Conservation (phyloP, 2,113 vertebrate species). For the Jacana jacana region DNA sequence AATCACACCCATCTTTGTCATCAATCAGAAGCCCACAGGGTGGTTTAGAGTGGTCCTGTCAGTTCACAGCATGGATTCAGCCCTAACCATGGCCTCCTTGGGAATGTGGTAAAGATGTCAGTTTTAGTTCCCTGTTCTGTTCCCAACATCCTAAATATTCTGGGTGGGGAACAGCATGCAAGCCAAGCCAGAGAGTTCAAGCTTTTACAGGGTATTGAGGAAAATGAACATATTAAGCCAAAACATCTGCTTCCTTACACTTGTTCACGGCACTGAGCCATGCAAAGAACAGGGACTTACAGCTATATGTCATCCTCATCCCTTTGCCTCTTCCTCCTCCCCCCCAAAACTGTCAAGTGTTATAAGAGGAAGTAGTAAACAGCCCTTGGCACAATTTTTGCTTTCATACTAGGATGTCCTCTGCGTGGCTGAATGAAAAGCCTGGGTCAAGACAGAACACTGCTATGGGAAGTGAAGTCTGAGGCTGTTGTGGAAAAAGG, state of each 20-base stretch:
- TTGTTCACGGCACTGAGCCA: background rate
- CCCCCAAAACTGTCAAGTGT: background rate
- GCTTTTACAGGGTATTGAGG: background rate
- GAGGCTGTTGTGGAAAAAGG: background rate
- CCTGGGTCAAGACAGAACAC: background rate
- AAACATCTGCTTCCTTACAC: background rate
- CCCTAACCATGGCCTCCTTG: background rate
- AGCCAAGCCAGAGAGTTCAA: background rate
- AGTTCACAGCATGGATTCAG: background rate
- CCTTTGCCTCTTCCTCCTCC: background rate
- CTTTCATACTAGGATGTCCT: background rate
- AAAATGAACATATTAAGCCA: background rate
- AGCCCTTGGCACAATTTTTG: background rate
- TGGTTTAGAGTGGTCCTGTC: background rate
- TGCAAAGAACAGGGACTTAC: background rate
- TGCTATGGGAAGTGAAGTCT: background rate
- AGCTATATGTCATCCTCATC: background rate
- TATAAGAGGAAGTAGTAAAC: background rate
- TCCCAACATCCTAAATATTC: background rate
- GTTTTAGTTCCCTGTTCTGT: background rate
- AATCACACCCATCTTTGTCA: background rate
- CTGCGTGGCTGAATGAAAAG: background rate
- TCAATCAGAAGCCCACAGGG: rapidly evolving
- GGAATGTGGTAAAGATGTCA: rapidly evolving
- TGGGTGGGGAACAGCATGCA: background rate